phyloP scores from a whole-genome alignment of 2,113 vertebrate species.

The Vulpes lagopus region DNA sequence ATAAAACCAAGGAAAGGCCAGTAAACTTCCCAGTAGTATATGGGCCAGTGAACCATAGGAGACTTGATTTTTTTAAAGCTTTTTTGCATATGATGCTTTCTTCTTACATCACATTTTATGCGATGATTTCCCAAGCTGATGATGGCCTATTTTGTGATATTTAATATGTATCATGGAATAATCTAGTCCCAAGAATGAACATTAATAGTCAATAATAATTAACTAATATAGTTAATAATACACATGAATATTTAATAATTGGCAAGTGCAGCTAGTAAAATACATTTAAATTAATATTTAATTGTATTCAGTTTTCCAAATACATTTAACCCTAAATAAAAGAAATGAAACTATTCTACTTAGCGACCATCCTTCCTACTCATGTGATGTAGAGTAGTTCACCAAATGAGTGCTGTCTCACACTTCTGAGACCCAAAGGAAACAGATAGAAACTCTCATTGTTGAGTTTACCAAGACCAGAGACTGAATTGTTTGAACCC shows the following conservation, averaged over 20 bases:
- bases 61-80: not conserved
- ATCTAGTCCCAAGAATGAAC: not conserved
- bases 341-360: not conserved
- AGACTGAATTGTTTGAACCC: not conserved
- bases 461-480: not conserved
- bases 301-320: conserved; percentile 36
- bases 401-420: not conserved
- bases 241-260: conserved; percentile 16
- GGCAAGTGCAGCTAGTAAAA: not conserved
- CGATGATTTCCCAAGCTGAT: conserved; percentile 12
- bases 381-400: not conserved
- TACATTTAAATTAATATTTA: conserved; percentile 52
- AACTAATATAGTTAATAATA: conserved; percentile 1
- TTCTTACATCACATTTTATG: not conserved
- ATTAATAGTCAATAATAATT: conserved; percentile 24
- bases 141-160: conserved; percentile 13
- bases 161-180: conserved; percentile 28
- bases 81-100: conserved; percentile 1
- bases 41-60: not conserved
- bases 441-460: not conserved
- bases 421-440: not conserved
- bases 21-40: not conserved
- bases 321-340: not conserved
- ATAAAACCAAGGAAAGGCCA: not conserved
- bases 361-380: not conserved